Conservation (phyloP, 1,140 invertebrate species). For the Myzus persicae region DNA sequence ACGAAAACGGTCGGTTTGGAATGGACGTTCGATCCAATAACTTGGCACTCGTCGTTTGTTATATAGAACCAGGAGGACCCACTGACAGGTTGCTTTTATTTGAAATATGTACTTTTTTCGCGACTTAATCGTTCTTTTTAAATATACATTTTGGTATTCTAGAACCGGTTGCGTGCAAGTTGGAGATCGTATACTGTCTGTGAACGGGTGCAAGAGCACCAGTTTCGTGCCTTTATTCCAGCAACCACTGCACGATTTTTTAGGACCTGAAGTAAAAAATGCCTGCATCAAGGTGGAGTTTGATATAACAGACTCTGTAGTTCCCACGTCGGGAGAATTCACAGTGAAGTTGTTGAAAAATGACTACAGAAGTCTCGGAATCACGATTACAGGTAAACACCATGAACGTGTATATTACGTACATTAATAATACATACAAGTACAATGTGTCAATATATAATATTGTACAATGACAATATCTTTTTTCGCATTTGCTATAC, state of each 20-base stretch:
- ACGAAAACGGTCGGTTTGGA: constrained; percentile 64
- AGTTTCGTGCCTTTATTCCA: constrained; percentile 50
- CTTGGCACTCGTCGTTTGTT: constrained; percentile 67
- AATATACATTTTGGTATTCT: neutral
- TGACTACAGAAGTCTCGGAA: constrained; percentile 76
- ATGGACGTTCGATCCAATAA: constrained; percentile 57
- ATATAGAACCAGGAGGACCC: constrained; percentile 74
- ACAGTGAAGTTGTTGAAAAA: constrained; percentile 87
- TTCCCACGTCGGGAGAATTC: constrained; percentile 84
- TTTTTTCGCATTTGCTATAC: neutral
- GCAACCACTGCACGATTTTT: constrained; percentile 54
- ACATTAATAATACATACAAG: neutral
- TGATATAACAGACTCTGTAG: constrained; percentile 90
- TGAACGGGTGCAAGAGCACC: constrained; percentile 68
- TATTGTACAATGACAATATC: no score
- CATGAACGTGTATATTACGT: neutral
- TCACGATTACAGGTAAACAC: constrained; percentile 80
- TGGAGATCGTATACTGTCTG: constrained; percentile 82
- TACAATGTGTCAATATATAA: neutral
- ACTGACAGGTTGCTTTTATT: constrained; percentile 75
- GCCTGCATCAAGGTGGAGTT: constrained; percentile 72
- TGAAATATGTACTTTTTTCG: neutral
- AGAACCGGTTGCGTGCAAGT: constrained; percentile 74
- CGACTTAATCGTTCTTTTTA: neutral
- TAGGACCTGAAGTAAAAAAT: constrained; percentile 55